Conservation (phyloP, 2,113 vertebrate genomes). For the Chrysemys picta region DNA sequence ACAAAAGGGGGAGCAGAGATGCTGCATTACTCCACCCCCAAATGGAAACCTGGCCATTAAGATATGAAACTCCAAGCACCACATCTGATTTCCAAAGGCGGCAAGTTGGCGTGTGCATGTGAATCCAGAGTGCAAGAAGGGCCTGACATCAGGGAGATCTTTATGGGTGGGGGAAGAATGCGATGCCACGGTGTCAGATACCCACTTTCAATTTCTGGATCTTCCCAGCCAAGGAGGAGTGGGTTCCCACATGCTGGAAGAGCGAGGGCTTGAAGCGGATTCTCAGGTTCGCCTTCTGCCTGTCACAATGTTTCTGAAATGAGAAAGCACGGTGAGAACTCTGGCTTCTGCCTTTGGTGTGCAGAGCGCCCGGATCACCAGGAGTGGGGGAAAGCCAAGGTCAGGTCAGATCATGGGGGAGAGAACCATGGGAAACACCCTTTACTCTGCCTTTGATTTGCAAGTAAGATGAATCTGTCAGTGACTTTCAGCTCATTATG, state of each 20-base stretch:
- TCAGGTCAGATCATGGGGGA: background rate
- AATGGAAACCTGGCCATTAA: background rate
- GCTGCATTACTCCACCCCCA: background rate
- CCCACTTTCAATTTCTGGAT: constrained; percentile 98
- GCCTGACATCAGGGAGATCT: too few species aligned
- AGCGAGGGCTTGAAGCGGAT: constrained; percentile 98
- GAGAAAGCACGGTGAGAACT: background rate
- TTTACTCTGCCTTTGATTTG: background rate
- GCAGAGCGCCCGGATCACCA: background rate
- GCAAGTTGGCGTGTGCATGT: rapidly evolving
- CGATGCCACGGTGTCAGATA: background rate
- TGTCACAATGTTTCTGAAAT: constrained; percentile 95
- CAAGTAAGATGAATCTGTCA: background rate
- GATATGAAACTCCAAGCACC: background rate
- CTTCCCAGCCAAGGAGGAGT: constrained; percentile 97
- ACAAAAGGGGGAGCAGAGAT: background rate
- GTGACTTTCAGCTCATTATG: rapidly evolving
- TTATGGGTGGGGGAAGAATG: rapidly evolving
- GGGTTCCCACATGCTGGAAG: constrained; percentile 97
- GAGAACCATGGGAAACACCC: background rate
- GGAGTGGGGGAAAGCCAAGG: rapidly evolving
- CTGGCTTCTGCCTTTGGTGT: background rate
- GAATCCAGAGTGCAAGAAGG: background rate
- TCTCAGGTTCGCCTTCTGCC: constrained; percentile 97
- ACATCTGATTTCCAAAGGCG: background rate